Evolutionary conservation across 2,797 vertebrate genomes (phyloP), one percentile per base, ranked within the genome.

Genomic region (Macroramphosus scolopax): DNA sequence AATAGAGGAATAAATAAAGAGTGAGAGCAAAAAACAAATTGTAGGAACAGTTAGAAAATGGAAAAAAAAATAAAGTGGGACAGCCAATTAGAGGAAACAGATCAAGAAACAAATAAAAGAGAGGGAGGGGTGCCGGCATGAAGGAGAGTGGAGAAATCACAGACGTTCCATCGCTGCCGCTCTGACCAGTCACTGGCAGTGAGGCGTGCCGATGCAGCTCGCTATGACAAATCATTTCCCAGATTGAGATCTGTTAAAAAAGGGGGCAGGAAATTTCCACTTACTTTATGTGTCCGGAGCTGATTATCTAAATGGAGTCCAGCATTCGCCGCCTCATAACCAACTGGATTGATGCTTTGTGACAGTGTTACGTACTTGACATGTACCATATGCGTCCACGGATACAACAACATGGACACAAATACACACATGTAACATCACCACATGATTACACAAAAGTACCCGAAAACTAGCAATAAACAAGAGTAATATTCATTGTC

Each of bases 181-280:
- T 39, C 52, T 73, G 61, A 53, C 46, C 34, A 20, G 42, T 2
- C 28, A 63, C 42, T 38, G 62, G 68, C 55, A 75, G 46, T 13
- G 64, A 68, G 40, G 62, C 47, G 24, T 65, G 22, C 69, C 70
- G 67, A 75, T 59, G 54, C 59, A 65, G 63, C 53, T 31, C 51
- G 42, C 13, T 16, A 54, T 72, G 75, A 82, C 65, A 43, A 76
- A 72, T 71, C 62, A 50, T 78, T 82, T 82, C 56, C 76, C 74
- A 73, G 52, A 72, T 69, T 15, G 15, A 53, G 55, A 66, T 74
- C 51, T 2, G 26, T 36, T 56, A 58, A 48, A 60, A 44, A 68
- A 64, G 40, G 12, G 5, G 56, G 29, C 63, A 57, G 70, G 62
- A 84, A 67, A 81, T 80, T 77, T 84, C 80, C 77, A 80, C 50